A percentile compares a stretch with the other conserved stretches of the same genome.
Conservation (phyloP, 2,113 vertebrate species). For the Octodon degus region DNA sequence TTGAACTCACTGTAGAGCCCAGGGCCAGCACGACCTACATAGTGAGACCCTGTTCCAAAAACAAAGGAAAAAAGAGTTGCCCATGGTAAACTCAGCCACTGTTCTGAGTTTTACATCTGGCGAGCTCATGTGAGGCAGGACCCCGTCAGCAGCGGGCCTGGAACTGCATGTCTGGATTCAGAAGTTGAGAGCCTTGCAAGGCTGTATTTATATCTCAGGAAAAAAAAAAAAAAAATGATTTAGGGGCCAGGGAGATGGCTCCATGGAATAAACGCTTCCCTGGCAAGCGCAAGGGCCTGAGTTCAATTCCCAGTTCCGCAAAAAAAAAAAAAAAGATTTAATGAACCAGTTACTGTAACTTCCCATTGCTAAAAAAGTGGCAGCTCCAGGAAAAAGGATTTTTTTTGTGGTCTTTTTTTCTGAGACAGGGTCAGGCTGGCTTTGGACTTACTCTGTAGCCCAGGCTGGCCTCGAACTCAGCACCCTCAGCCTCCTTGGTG, state of each 20-base stretch:
- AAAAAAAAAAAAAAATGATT: no score
- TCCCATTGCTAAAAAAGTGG: neutral
- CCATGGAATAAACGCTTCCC: no score
- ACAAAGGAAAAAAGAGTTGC: neutral
- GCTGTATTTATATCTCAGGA: neutral
- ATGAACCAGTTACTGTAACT: neutral
- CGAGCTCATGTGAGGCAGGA: no score
- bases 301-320: no score
- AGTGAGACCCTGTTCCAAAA: neutral
- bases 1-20: neutral
- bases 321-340: neutral
- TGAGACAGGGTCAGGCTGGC: no score
- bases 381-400: neutral
- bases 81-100: neutral
- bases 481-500: no score
- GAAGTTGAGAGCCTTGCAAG: neutral
- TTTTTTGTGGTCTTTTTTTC: neutral
- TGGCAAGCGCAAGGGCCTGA: no score
- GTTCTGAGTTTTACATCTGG: neutral
- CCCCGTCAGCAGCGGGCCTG: fast-evolving
- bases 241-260: no score
- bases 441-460: no score
- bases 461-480: no score
- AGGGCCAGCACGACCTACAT: neutral
- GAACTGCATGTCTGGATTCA: neutral